A percentile compares a stretch with the other conserved stretches of the same genome.
Conservation (phyloP, 2,113 vertebrate genomes). For the Orientallactaga bullata region DNA sequence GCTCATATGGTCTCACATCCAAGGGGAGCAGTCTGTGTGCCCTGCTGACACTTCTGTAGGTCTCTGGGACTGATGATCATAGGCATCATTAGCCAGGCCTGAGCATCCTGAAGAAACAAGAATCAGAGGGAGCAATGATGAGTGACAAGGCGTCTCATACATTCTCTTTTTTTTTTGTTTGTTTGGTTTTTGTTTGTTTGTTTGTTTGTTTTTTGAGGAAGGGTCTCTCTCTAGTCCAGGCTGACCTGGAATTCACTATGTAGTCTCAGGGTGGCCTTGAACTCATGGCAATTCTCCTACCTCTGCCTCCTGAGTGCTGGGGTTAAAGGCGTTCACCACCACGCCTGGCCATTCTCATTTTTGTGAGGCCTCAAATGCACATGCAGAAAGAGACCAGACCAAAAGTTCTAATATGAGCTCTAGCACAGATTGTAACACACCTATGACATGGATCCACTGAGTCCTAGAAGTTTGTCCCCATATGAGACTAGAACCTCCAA, state of each 20-base stretch:
- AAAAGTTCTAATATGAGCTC: not conserved
- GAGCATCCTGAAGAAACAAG: too few species aligned
- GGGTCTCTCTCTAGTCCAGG: too few species aligned
- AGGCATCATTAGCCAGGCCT: not conserved
- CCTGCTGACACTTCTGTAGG: accelerated
- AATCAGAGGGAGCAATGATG: not conserved
- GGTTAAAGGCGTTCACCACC: too few species aligned
- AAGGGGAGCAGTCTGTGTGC: accelerated
- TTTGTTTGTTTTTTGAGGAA: too few species aligned
- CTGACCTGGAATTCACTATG: too few species aligned
- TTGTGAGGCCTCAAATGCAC: too few species aligned
- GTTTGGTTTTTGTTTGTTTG: too few species aligned
- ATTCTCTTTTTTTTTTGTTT: not conserved
- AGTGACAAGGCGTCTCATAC: not conserved
- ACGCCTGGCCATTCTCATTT: too few species aligned
- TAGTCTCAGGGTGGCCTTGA: too few species aligned
- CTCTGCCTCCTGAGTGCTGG: too few species aligned
- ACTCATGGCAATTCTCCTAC: too few species aligned
- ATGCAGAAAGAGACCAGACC: not conserved
- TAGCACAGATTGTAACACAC: accelerated
- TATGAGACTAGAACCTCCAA: not conserved
- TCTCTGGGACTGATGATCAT: accelerated
- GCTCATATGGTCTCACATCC: accelerated
- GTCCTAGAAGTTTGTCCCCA: accelerated
- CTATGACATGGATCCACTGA: too few species aligned